Percentiles rank a stretch among this genome's conserved stretches.
Conservation (phyloP, 92 coral and sea anemone species). For the Actinernus sp. region DNA sequence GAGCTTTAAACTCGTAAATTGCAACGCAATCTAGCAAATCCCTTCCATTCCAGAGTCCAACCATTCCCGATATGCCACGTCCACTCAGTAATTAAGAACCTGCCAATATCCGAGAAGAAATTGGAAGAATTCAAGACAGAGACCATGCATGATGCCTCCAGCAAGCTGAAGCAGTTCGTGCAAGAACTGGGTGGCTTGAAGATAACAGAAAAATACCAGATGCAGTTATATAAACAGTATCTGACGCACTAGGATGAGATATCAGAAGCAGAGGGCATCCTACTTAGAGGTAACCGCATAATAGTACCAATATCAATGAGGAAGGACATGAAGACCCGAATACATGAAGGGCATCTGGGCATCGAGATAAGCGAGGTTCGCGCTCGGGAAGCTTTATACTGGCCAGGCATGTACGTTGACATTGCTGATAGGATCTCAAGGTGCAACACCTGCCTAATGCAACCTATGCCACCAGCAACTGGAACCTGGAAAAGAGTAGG, state of each 20-base stretch:
- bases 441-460: conserved; percentile 24
- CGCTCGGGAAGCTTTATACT: conserved; percentile 21
- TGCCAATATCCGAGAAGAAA: not conserved
- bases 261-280: conserved; percentile 9
- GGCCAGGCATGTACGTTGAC: conserved; percentile 37
- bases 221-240: conserved; percentile 3
- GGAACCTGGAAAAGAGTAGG: conserved; percentile 30
- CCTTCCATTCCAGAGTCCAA: too few relatives aligned
- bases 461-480: conserved; percentile 10
- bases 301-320: conserved; percentile 13
- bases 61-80: too few relatives aligned
- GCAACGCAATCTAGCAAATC: too few relatives aligned
- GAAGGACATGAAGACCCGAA: conserved; percentile 15
- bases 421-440: conserved; percentile 28
- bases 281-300: conserved; percentile 11
- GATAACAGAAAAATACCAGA: conserved; percentile 1
- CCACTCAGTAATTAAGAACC: too few relatives aligned
- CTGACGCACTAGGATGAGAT: conserved; percentile 7
- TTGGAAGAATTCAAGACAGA: conserved; percentile 9
- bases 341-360: conserved; percentile 51
- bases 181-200: not conserved
- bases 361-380: conserved; percentile 17
- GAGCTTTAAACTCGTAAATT: too few relatives aligned
- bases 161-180: not conserved
- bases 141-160: conserved; percentile 22